A percentile compares a stretch with the other conserved stretches of the same genome.
Evolutionary conservation across 2,888 invertebrate species (phyloP).

Genomic region (Thyatira batis): DNA sequence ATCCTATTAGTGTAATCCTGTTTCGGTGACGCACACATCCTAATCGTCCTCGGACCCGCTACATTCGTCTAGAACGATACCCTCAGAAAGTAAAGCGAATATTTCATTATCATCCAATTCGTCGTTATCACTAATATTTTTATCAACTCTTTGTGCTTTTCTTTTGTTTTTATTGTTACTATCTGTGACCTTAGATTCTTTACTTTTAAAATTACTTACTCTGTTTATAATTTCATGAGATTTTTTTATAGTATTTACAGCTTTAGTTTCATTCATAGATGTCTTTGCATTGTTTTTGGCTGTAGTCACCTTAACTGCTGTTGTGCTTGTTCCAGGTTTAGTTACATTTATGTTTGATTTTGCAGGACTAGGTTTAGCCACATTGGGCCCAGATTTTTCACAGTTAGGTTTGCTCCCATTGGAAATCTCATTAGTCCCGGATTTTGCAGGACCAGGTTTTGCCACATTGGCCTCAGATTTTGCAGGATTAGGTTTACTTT

Average conservation of each 20-base stretch:
- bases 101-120: constrained; percentile 67
- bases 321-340: neutral
- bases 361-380: no score
- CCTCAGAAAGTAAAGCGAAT: constrained; percentile 60
- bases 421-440: no score
- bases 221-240: constrained; percentile 3
- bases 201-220: neutral
- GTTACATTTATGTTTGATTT: no score
- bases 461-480: neutral
- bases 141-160: constrained; percentile 10
- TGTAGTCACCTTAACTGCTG: constrained; percentile 3
- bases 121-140: constrained; percentile 45
- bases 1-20: no score
- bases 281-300: constrained; percentile 4
- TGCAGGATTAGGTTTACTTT: neutral
- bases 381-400: constrained; percentile 2
- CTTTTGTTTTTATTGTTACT: constrained; percentile 1
- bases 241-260: constrained; percentile 1
- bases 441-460: neutral
- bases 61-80: constrained; percentile 68
- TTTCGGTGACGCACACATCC: no score
- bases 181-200: neutral
- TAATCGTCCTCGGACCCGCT: constrained; percentile 60
- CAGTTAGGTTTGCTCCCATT: no score
- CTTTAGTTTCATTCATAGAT: constrained; percentile 5